Conservation (phyloP, 2,113 vertebrate genomes). For the Dendropsophus ebraccatus region DNA sequence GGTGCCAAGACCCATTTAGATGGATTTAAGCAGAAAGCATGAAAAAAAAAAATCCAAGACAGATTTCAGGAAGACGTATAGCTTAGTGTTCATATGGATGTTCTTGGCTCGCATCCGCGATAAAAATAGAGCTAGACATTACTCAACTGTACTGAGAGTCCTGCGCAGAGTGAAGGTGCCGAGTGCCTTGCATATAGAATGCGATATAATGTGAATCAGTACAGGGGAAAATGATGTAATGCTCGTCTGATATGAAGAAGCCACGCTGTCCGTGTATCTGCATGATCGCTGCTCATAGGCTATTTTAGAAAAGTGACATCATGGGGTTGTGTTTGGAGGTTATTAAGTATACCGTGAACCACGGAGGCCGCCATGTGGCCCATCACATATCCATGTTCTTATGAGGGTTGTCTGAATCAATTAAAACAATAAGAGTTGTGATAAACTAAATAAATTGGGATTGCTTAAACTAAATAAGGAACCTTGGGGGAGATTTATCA, state of each 20-base stretch:
- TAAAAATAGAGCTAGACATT: constrained; percentile 39
- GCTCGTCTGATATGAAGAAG: neutral
- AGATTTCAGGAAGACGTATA: constrained; percentile 18
- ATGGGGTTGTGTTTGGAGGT: neutral
- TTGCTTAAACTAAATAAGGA: no score
- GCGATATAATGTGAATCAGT: neutral
- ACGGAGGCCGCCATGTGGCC: neutral
- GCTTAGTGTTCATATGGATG: neutral
- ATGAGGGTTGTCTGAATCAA: neutral
- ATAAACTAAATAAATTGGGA: no score
- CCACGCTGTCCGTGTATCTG: neutral
- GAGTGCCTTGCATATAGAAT: neutral
- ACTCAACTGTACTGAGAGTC: neutral
- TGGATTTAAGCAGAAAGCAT: constrained; percentile 18
- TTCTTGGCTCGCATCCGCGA: constrained; percentile 12
- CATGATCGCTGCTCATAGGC: neutral
- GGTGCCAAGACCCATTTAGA: constrained; percentile 28
- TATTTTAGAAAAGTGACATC: constrained; percentile 4
- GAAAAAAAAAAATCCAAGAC: neutral
- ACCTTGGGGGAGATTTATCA: no score
- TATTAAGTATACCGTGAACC: neutral
- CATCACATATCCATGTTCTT: neutral
- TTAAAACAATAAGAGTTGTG: no score
- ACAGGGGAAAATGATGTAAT: neutral
- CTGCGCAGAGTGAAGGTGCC: constrained; percentile 7